Base-by-base conservation (phyloP, 1,140 invertebrate species). In the Dendrolimus punctatus region DNA sequence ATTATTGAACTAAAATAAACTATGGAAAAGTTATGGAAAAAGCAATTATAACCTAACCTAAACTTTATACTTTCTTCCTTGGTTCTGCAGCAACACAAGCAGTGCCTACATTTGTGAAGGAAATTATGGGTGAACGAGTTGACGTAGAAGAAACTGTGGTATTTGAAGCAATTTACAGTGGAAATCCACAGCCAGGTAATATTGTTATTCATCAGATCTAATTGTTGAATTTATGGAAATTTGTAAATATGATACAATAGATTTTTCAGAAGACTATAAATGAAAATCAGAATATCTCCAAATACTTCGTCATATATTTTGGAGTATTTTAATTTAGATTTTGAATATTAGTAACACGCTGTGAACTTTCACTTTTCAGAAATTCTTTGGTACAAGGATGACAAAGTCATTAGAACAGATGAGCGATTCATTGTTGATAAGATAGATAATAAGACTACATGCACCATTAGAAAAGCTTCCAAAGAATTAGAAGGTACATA, bases 381-480 rank as follows among this genome's bases (percentile, higher is more conserved):
- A 88, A 91, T 98, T 59, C 91, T 94, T 64, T 99, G 96, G 96
- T 97, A 95, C 81, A 93, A 93, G 76, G 92, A 97, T 75, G 94
- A 95, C 67, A 93, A 94, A 80, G 86, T 95, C 56, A 88, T 97
- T 55, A 90, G 91, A 70, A 92, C 91, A 57, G 91, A 92, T 37
- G 91, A 93, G 55, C 91, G 93, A 74, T 79, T 92, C 8, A 90
- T 92, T 76, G 89, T 96, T 62, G 89, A 90, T 66, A 92, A 95
- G 8, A 89, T 93, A 76, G 91, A 95, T 53, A 91, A 93, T 51
- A 92, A 90, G 71, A 93, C 95, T 3, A 89, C 88, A 9, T 90
- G 95, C 53, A 92, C 90, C 9, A 93, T 97, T 57, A 82, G 89
- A 44, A 90, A 91, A 71, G 91, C 90, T 0, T 90, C 86, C 4